These are phyloP conservation scores for Pardosa pseudoannulata DNA, from an alignment of 2,888 invertebrate species.

Conservation along the genomic window DNA sequence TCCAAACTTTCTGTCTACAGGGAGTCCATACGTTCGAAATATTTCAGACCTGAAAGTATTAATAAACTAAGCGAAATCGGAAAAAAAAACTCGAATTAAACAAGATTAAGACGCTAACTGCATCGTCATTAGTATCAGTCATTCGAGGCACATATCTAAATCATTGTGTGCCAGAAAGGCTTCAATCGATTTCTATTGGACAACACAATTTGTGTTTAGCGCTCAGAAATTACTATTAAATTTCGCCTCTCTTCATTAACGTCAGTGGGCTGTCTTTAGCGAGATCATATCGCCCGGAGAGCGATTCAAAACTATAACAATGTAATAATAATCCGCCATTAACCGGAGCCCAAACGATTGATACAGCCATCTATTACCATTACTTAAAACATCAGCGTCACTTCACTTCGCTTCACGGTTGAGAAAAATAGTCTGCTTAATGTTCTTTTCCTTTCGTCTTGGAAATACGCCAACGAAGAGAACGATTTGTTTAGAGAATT, in stretches of 20 bases:
- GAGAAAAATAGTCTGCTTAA: conserved; percentile 16
- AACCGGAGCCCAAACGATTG: neutral
- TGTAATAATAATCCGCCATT: conserved; percentile 1
- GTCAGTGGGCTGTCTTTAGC: neutral
- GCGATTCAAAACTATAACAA: conserved; percentile 1
- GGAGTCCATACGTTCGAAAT: too few species aligned
- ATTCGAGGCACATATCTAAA: too few species aligned
- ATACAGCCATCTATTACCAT: conserved; percentile 1
- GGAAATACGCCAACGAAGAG: neutral
- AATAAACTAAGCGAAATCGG: too few species aligned
- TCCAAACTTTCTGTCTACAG: too few species aligned
- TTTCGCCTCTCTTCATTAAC: neutral
- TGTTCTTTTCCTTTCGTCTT: conserved; percentile 1
- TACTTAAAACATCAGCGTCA: conserved; percentile 17
- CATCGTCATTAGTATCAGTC: too few species aligned
- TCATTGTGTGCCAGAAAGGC: too few species aligned
- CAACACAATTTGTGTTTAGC: too few species aligned
- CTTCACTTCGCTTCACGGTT: conserved; percentile 1
- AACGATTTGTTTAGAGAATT: conserved; percentile 10
- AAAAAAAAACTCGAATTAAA: too few species aligned
- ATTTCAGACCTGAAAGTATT: too few species aligned
- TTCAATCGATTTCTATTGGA: too few species aligned
- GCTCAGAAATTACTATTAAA: neutral
- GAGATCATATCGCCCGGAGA: neutral
- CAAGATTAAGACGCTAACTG: too few species aligned